Base-by-base conservation (phyloP, 2,797 vertebrate species). In the Clarias laeviceps region DNA sequence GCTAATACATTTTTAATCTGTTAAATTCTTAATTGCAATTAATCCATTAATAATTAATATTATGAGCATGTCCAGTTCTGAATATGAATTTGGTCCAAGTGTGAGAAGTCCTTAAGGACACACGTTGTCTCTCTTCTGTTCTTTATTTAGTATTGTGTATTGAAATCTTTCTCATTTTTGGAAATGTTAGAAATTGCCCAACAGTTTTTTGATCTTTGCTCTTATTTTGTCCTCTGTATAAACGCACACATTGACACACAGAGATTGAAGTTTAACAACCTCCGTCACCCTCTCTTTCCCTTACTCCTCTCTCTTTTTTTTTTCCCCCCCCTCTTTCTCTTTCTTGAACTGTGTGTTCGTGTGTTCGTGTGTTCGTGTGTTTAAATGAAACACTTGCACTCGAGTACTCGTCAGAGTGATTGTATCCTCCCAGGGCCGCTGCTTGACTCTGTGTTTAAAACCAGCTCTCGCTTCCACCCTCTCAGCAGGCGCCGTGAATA, bases 191-290 rank as follows among this genome's bases (percentile, higher is more conserved):
- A 59, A 22, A 2, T 32, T 77, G 50, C 27, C 14, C 54, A 59
- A 18, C 50, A 57, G 18, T 77, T 18, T 59, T 59, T 59, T 57
- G 74, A 77, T 77, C 74, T 77, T 77, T 77, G 54, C 74, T 59
- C 74, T 3, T 59, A 24, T 77, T 56, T 59, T 22, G 54, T 24
- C 18, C 2, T 61, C 32, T 32, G 54, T n/a, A 2, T 2, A 27
- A 17, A 22, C 15, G n/a, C 37, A 37, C 37, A 37, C 37, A 37
- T 37, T 37, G 4, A 50, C 45, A 50, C 50, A 50, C 59, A 24
- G 1, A 68, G 24, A 29, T 54, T 74, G 29, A 14, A 34, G 54
- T 59, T 76, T 57, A 57, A 9, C 29, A 22, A 32, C 18, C 50
- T 14, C 50, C 0, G 45, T 50, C 61, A 1, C 22, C 27, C 27